These are phyloP conservation scores for Penaeus monodon DNA, from an alignment of 2,888 invertebrate species.

Conservation along the genomic window DNA sequence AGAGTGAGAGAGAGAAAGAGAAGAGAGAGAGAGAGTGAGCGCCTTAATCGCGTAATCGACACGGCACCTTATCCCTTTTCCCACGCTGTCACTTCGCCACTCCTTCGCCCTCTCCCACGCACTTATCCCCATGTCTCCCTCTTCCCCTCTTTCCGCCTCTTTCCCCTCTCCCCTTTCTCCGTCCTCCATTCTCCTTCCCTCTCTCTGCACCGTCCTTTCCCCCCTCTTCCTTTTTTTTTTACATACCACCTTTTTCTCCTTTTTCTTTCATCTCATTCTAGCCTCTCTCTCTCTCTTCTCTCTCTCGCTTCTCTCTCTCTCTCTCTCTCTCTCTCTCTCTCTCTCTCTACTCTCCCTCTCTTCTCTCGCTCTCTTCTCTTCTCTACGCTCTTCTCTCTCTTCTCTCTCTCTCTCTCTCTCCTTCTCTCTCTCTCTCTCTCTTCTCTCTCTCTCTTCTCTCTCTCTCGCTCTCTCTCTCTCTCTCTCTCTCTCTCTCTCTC, in stretches of 20 bases:
- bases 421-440: neutral
- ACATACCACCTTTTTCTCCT: too few relatives aligned
- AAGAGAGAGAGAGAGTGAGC: too few relatives aligned
- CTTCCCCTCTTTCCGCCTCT: too few relatives aligned
- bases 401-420: neutral
- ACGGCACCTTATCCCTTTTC: too few relatives aligned
- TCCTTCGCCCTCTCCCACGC: too few relatives aligned
- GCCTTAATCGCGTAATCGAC: too few relatives aligned
- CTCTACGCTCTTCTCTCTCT: neutral
- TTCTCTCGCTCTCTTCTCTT: neutral
- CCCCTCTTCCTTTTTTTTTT: too few relatives aligned
- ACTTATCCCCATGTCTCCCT: too few relatives aligned
- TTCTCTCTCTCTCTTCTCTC: neutral
- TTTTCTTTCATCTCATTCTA: neutral
- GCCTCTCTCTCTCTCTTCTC: neutral
- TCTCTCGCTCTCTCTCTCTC: conserved; percentile 8
- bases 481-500: neutral
- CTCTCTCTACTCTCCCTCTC: neutral
- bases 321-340: conserved; percentile 29
- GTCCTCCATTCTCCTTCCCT: too few relatives aligned
- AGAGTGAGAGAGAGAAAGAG: too few relatives aligned
- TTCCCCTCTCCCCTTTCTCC: neutral
- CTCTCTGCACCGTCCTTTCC: too few relatives aligned
- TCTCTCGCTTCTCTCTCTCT: conserved; percentile 1
- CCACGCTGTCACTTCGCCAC: too few relatives aligned